Evolutionary conservation across 2,888 invertebrate species (phyloP).

Genomic region (Parelbella ahira): DNA sequence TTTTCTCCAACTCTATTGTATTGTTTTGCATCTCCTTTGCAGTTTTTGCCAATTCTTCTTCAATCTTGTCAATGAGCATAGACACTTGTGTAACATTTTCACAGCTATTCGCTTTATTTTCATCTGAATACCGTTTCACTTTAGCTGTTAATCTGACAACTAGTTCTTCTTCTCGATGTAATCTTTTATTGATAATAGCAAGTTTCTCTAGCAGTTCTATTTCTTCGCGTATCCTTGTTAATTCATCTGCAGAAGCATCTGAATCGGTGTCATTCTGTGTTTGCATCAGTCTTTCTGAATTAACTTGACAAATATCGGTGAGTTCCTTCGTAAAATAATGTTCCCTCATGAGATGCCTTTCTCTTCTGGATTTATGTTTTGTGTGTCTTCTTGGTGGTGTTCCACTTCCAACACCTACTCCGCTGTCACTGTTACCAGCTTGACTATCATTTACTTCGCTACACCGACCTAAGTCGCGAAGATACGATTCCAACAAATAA

Average conservation of each 20-base stretch:
- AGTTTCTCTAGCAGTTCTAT: slow-evolving; percentile 87
- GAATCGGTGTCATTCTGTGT: slow-evolving; percentile 72
- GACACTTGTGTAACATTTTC: slow-evolving; percentile 71
- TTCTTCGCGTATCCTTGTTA: slow-evolving; percentile 82
- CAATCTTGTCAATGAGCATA: slow-evolving; percentile 73
- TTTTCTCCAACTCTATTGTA: slow-evolving; percentile 67
- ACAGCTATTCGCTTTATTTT: slow-evolving; percentile 72
- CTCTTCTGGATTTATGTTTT: slow-evolving; percentile 76
- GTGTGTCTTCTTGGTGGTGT: slow-evolving; percentile 78
- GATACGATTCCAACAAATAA: slow-evolving; percentile 88
- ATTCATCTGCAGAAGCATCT: slow-evolving; percentile 71
- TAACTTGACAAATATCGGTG: slow-evolving; percentile 75
- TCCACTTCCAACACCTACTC: slow-evolving; percentile 84
- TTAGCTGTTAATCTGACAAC: slow-evolving; percentile 84
- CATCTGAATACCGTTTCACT: slow-evolving; percentile 80
- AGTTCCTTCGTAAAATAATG: slow-evolving; percentile 79
- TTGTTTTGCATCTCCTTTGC: slow-evolving; percentile 78
- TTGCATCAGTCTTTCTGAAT: slow-evolving; percentile 68
- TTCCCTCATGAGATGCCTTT: slow-evolving; percentile 75
- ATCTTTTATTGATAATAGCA: slow-evolving; percentile 85
- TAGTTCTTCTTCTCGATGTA: slow-evolving; percentile 87
- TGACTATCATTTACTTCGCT: slow-evolving; percentile 76
- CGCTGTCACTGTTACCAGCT: slow-evolving; percentile 86
- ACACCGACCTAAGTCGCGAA: slow-evolving; percentile 70
- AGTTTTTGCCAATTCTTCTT: slow-evolving; percentile 71